phyloP scores from a whole-genome alignment of 1,140 invertebrate species.

The Heterodera carotae region DNA sequence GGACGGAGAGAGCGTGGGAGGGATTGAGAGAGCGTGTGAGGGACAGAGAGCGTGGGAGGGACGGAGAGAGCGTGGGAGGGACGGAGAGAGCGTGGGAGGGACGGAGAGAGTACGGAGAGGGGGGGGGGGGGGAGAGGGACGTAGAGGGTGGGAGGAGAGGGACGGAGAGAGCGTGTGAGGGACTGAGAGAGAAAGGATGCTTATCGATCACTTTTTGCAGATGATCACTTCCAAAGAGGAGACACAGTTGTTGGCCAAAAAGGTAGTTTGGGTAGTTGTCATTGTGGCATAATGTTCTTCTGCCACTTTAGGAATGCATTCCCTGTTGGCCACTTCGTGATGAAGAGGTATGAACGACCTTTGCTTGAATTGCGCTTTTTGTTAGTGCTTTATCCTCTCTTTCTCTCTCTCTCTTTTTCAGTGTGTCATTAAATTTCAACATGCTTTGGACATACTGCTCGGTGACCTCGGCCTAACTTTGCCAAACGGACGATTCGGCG shows the following conservation, averaged over 20 bases:
- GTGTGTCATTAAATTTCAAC: neutral
- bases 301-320: neutral
- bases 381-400: neutral
- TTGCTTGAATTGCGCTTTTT: neutral
- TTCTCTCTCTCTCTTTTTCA: too few species aligned
- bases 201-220: neutral
- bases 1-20: too few species aligned
- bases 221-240: conserved; percentile 10
- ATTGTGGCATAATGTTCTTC: neutral
- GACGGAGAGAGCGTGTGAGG: too few species aligned
- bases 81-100: too few species aligned
- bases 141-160: too few species aligned
- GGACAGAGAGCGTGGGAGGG: too few species aligned
- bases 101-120: too few species aligned
- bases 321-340: neutral
- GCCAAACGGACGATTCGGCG: neutral
- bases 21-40: too few species aligned
- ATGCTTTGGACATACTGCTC: conserved; percentile 1
- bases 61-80: too few species aligned
- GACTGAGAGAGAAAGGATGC: too few species aligned
- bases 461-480: neutral
- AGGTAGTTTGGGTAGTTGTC: neutral
- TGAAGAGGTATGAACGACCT: neutral
- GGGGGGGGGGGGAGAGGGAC: too few species aligned
- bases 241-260: neutral